These are phyloP conservation scores for Drosophila truncata DNA, from an alignment of 1,140 invertebrate species.

Conservation along the genomic window DNA sequence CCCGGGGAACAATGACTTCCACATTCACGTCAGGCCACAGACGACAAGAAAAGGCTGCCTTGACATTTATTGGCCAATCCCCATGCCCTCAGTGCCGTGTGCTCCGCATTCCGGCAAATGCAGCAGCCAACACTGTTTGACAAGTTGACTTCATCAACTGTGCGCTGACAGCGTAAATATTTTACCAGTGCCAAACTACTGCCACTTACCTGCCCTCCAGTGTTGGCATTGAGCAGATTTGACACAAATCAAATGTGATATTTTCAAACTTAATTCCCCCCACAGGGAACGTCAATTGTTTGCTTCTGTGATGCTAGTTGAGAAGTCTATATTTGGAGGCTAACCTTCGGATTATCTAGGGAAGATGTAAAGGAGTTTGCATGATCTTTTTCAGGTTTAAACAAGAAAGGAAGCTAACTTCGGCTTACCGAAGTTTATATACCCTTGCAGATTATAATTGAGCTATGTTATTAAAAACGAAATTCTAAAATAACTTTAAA, in stretches of 20 bases:
- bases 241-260: conserved; percentile 66
- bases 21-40: not conserved
- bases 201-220: conserved; percentile 7
- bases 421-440: no score
- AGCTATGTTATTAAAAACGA: no score
- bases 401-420: no score
- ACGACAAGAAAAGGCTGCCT: conserved; percentile 7
- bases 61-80: conserved; percentile 20
- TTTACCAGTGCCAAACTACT: conserved; percentile 50
- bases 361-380: not conserved
- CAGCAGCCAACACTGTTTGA: conserved; percentile 19
- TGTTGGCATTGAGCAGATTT: conserved; percentile 44
- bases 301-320: not conserved
- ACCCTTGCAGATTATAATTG: no score
- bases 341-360: no score
- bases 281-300: not conserved
- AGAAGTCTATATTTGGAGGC: no score
- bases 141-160: conserved; percentile 29
- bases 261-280: conserved; percentile 11
- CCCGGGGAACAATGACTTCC: conserved; percentile 4
- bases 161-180: conserved; percentile 70
- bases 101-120: conserved; percentile 4
- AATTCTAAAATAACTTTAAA: no score
- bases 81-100: not conserved
- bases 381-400: not conserved